These are phyloP conservation scores for Hydrocynus forskahlii DNA, from an alignment of 2,797 vertebrate species.

Conservation along the genomic window DNA sequence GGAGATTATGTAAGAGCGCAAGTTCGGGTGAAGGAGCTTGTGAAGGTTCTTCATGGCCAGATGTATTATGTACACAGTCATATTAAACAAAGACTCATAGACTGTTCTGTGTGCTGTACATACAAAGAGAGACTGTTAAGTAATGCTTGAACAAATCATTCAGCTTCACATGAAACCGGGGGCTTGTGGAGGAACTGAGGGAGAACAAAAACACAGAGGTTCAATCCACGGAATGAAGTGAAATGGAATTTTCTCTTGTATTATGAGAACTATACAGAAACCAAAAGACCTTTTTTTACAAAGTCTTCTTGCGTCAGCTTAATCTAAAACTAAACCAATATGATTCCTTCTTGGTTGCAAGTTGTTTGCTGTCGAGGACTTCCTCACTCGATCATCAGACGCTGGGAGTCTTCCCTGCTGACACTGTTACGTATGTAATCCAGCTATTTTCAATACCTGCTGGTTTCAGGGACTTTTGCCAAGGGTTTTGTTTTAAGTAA, in stretches of 20 bases:
- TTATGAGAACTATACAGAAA: neutral
- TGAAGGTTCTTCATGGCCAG: neutral
- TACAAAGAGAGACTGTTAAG: neutral
- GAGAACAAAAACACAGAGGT: no score
- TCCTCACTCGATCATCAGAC: neutral
- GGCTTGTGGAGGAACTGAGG: neutral
- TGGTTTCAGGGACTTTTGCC: neutral
- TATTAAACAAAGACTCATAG: neutral
- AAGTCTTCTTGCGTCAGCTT: neutral
- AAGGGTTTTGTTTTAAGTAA: neutral
- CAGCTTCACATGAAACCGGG: neutral
- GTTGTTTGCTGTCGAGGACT: neutral
- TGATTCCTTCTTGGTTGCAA: neutral
- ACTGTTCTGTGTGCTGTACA: neutral
- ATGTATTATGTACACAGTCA: neutral
- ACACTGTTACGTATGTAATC: neutral
- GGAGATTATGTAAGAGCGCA: conserved; percentile 38
- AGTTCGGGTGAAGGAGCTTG: neutral
- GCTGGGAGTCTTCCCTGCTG: neutral
- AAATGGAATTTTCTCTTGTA: neutral
- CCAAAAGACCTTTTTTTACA: neutral
- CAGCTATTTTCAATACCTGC: neutral
- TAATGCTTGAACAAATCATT: neutral
- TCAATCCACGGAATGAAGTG: no score
- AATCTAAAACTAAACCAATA: neutral